A percentile compares a stretch with the other conserved stretches of the same genome.
Evolutionary conservation across 2,113 vertebrate species (phyloP).

Genomic region (Pygoscelis antarcticus): DNA sequence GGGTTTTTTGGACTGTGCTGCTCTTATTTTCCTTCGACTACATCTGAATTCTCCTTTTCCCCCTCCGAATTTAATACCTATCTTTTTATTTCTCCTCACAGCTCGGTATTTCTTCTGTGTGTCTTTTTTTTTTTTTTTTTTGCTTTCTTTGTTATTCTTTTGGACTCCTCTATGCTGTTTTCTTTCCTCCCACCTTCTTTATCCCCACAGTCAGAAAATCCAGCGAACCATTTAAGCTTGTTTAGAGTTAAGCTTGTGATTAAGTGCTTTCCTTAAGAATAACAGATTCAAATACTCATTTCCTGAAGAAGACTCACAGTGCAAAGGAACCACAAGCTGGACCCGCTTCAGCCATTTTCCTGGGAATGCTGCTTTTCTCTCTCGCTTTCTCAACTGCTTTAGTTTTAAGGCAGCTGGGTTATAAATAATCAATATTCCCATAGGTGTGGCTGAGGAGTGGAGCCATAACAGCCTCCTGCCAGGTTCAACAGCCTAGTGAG

Average conservation of each 20-base stretch:
- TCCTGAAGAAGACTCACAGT: background rate
- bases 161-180: background rate
- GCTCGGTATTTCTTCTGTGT: background rate
- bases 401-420: background rate
- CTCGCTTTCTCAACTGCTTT: background rate
- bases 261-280: background rate
- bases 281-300: background rate
- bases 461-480: background rate
- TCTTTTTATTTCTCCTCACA: background rate
- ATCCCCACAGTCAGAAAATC: background rate
- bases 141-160: background rate
- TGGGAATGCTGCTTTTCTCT: background rate
- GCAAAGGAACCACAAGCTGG: background rate
- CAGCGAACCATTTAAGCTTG: background rate
- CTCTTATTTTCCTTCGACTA: background rate
- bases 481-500: background rate
- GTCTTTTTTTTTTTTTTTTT: background rate
- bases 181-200: background rate
- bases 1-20: background rate
- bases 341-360: background rate
- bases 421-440: constrained; percentile 6
- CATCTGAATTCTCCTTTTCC: background rate
- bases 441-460: background rate
- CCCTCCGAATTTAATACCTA: background rate
- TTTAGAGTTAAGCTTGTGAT: background rate